Evolutionary conservation across 2,888 invertebrate species (phyloP).

Genomic region (Dilophus febrilis): DNA sequence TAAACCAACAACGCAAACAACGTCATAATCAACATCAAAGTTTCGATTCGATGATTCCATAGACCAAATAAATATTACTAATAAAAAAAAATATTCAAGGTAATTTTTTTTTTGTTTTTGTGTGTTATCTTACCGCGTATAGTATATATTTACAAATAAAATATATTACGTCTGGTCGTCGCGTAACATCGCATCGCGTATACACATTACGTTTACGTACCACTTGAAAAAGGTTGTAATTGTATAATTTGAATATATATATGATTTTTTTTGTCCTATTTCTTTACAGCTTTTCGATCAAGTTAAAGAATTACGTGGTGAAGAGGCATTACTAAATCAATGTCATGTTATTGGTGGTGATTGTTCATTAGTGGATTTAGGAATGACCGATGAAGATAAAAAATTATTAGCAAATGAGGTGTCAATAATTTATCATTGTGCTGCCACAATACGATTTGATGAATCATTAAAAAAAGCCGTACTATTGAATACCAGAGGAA

Average conservation of each 20-base stretch:
- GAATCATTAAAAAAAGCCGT: slow-evolving; percentile 81
- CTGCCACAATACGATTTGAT: slow-evolving; percentile 45
- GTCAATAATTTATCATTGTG: slow-evolving; percentile 72
- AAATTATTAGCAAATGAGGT: slow-evolving; percentile 46
- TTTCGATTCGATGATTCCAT: too few species aligned
- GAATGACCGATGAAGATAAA: slow-evolving; percentile 48
- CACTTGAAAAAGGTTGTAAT: too few species aligned
- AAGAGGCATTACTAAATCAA: slow-evolving; percentile 43
- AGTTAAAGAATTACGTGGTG: slow-evolving; percentile 45
- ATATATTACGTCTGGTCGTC: too few species aligned
- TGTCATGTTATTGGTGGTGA: slow-evolving; percentile 59
- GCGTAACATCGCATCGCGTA: too few species aligned
- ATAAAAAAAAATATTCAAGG: too few species aligned
- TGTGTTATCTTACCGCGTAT: too few species aligned
- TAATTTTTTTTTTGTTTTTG: too few species aligned
- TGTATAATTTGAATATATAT: slow-evolving; percentile 1
- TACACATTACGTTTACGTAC: too few species aligned
- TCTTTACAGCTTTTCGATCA: slow-evolving; percentile 59
- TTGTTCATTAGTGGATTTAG: slow-evolving; percentile 47
- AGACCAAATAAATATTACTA: too few species aligned
- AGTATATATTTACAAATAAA: too few species aligned
- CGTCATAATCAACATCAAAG: too few species aligned
- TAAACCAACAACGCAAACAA: too few species aligned
- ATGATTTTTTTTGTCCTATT: slow-evolving; percentile 18
- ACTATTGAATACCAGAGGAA: slow-evolving; percentile 80